Conservation (phyloP, 1,140 invertebrate species). For the Ceratosolen fusciceps region DNA sequence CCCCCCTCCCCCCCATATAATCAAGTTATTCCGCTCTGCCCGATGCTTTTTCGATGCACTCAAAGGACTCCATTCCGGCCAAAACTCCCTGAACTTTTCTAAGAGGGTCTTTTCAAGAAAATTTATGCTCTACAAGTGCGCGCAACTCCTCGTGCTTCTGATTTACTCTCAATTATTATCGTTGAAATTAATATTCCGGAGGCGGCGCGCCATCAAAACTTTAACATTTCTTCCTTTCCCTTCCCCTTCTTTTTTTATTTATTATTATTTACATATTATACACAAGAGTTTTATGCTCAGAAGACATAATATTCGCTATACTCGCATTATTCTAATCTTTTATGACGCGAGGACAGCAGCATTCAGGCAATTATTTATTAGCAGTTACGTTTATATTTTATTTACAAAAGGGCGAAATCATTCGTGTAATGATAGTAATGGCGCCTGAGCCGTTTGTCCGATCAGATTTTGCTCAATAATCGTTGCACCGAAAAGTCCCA, state of each 20-base stretch:
- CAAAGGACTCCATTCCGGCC: background rate
- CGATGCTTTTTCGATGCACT: background rate
- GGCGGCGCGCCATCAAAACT: background rate
- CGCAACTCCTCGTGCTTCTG: background rate
- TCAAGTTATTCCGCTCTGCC: background rate
- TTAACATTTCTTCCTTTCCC: too few species aligned
- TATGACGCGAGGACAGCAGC: too few species aligned
- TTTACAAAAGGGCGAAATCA: too few species aligned
- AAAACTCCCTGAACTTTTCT: background rate
- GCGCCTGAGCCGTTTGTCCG: background rate
- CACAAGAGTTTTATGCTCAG: too few species aligned
- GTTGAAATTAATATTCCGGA: background rate
- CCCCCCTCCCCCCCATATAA: too few species aligned
- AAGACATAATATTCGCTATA: too few species aligned
- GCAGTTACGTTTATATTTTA: too few species aligned
- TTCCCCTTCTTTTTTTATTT: too few species aligned
- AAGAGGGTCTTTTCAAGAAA: background rate
- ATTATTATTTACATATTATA: too few species aligned
- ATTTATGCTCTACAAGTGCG: background rate
- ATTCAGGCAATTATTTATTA: too few species aligned
- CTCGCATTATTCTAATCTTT: too few species aligned
- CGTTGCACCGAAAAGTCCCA: too few species aligned
- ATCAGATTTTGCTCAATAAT: background rate
- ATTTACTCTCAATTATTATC: background rate
- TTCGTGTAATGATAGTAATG: background rate